These are phyloP conservation scores for Smutsia temminckii DNA, from an alignment of 2,797 vertebrate species.

Conservation along the genomic window DNA sequence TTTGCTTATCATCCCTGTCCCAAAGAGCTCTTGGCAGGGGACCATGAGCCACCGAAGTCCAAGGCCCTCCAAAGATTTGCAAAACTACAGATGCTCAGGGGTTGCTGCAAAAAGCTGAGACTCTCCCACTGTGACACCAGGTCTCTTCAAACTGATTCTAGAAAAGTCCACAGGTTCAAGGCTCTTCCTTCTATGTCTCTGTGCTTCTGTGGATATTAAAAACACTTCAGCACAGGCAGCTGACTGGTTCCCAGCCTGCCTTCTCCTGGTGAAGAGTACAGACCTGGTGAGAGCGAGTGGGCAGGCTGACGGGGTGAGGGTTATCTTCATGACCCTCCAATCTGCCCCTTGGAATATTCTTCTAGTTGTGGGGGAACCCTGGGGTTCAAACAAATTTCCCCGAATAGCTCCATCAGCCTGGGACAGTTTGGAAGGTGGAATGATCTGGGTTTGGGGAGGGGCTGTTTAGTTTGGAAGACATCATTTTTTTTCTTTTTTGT, in stretches of 20 bases:
- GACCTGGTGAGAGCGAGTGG: neutral
- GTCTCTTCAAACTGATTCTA: neutral
- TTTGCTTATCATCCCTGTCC: neutral
- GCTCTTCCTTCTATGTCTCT: neutral
- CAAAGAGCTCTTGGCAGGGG: neutral
- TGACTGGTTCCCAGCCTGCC: neutral
- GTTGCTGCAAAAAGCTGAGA: neutral
- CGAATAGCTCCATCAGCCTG: neutral
- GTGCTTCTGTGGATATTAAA: neutral
- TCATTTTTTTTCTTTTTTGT: neutral
- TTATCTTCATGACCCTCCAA: neutral
- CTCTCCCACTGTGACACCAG: accelerated
- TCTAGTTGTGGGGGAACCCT: neutral
- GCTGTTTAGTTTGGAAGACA: neutral
- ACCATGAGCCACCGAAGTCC: neutral
- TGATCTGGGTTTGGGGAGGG: neutral
- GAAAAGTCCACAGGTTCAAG: neutral
- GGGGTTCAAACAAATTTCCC: neutral
- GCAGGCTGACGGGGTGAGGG: neutral
- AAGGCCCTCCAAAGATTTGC: neutral
- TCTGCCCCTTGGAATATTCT: neutral
- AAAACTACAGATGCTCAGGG: neutral
- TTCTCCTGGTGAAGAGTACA: accelerated
- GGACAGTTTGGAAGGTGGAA: neutral
- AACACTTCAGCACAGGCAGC: neutral